phyloP scores from a whole-genome alignment of 37 sponge, comb jelly and placozoan genomes.

The Aplysina aerophoba region DNA sequence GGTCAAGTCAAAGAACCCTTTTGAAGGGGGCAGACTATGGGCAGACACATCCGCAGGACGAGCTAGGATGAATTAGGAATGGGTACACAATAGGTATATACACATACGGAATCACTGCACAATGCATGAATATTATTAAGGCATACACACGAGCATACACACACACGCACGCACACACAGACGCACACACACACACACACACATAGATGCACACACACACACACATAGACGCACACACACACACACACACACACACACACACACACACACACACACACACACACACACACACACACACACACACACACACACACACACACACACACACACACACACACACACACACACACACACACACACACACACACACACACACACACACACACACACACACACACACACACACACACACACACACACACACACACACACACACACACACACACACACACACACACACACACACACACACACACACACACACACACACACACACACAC shows the following conservation, averaged over 20 bases:
- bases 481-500: conserved; percentile 7
- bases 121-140: too few species aligned
- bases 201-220: not conserved
- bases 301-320: not conserved
- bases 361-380: not conserved
- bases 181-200: too few species aligned
- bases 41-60: too few species aligned
- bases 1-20: too few species aligned
- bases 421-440: conserved; percentile 21
- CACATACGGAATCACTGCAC: too few species aligned
- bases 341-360: conserved; percentile 31
- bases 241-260: conserved; percentile 25
- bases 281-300: too few species aligned
- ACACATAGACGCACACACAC: not conserved
- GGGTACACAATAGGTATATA: too few species aligned
- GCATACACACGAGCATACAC: too few species aligned
- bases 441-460: conserved; percentile 12
- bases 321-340: conserved; percentile 21
- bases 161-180: too few species aligned
- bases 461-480: conserved; percentile 13
- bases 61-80: too few species aligned
- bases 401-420: conserved; percentile 19
- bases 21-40: too few species aligned
- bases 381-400: conserved; percentile 15
- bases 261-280: not conserved